Conservation (phyloP, 2,888 invertebrate species). For the Cantharis nigra region DNA sequence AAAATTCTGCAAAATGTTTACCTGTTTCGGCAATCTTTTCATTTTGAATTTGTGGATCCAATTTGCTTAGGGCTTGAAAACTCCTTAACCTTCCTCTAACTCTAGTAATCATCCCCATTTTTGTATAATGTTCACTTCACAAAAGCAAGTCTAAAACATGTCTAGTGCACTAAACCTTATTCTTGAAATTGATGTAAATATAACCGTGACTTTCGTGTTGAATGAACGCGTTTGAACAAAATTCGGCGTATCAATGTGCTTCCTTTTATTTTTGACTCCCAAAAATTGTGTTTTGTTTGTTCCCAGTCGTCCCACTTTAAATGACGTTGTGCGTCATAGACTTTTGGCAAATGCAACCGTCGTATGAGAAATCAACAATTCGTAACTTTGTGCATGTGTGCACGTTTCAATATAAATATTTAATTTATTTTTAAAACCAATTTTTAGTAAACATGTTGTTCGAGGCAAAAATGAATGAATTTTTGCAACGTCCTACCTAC, state of each 20-base stretch:
- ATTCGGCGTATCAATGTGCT: constrained; percentile 20
- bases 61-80: constrained; percentile 66
- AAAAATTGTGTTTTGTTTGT: constrained; percentile 21
- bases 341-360: constrained; percentile 33
- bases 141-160: background rate
- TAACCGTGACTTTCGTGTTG: background rate
- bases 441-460: constrained; percentile 1
- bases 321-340: constrained; percentile 33
- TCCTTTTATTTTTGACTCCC: constrained; percentile 26
- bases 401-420: constrained; percentile 12
- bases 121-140: constrained; percentile 7
- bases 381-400: constrained; percentile 25
- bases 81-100: constrained; percentile 64
- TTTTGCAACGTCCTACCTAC: background rate
- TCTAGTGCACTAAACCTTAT: background rate
- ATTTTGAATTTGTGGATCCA: constrained; percentile 65
- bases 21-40: constrained; percentile 74
- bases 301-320: constrained; percentile 34
- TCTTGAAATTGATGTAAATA: background rate
- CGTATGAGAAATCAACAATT: constrained; percentile 19
- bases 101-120: constrained; percentile 74
- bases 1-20: constrained; percentile 43
- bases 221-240: constrained; percentile 1
- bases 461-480: background rate
- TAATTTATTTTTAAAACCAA: background rate